Evolutionary conservation across 2,888 invertebrate genomes (phyloP).

Genomic region (Schrankia costaestrigalis): DNA sequence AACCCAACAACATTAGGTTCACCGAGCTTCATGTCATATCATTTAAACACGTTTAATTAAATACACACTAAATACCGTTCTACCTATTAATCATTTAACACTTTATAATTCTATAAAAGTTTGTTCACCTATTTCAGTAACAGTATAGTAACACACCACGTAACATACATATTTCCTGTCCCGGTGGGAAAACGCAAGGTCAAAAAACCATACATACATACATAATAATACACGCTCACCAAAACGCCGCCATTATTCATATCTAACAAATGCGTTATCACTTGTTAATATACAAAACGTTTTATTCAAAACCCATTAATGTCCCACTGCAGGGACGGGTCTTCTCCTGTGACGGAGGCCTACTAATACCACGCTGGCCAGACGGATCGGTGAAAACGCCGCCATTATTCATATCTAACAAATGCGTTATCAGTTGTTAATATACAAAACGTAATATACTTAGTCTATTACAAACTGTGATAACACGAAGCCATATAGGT

Average conservation of each 20-base stretch:
- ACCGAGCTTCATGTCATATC: no score
- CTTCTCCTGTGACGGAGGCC: no score
- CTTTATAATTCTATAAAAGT: constrained; percentile 20
- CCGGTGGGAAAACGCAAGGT: constrained; percentile 32
- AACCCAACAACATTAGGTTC: no score
- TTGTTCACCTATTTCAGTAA: constrained; percentile 25
- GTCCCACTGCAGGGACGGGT: no score
- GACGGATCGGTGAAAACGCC: no score
- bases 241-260: constrained; percentile 13
- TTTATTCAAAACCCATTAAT: no score
- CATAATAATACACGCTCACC: constrained; percentile 1
- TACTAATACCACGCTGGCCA: no score
- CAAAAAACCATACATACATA: constrained; percentile 23
- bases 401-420: constrained; percentile 17
- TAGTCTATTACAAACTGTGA: constrained; percentile 38
- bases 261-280: constrained; percentile 39
- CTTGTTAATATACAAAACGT: no score
- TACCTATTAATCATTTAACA: no score
- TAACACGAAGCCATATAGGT: no score
- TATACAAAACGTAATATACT: constrained; percentile 33
- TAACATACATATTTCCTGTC: constrained; percentile 22
- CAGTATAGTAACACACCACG: constrained; percentile 15
- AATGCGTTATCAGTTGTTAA: constrained; percentile 35
- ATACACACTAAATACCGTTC: no score
- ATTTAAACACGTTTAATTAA: no score